Conservation (phyloP, 2,888 invertebrate genomes). For the Eilema sororculum region DNA sequence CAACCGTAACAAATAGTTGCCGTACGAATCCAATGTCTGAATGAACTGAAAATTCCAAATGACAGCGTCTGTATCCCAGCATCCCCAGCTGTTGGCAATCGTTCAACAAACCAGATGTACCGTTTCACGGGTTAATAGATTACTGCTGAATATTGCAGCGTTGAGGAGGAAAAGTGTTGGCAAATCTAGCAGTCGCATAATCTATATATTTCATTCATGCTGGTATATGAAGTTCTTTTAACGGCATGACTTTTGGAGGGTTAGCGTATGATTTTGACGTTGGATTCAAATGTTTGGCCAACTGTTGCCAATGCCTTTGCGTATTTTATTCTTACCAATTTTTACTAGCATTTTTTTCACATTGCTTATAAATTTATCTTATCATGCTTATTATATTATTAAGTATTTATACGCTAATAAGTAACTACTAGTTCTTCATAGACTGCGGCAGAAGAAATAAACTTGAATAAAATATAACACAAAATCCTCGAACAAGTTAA, state of each 20-base stretch:
- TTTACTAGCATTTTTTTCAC: no score
- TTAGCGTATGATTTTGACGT: background rate
- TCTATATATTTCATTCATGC: constrained; percentile 7
- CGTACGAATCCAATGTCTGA: constrained; percentile 47
- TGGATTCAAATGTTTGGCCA: background rate
- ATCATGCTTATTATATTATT: no score
- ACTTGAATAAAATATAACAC: constrained; percentile 12
- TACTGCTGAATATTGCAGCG: constrained; percentile 23
- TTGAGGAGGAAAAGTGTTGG: constrained; percentile 7
- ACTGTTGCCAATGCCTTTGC: background rate
- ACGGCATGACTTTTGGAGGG: background rate
- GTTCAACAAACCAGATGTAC: constrained; percentile 64
- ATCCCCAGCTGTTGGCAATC: constrained; percentile 72
- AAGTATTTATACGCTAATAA: no score
- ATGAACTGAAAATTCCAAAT: constrained; percentile 63
- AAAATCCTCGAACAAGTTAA: constrained; percentile 31
- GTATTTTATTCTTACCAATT: background rate
- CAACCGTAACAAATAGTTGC: background rate
- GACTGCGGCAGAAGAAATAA: background rate
- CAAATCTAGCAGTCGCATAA: constrained; percentile 9
- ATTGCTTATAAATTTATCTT: no score
- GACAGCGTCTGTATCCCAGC: constrained; percentile 58
- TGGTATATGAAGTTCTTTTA: background rate
- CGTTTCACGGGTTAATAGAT: constrained; percentile 32
- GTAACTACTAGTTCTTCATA: no score